phyloP scores from a whole-genome alignment of 2,113 vertebrate genomes.

The Prunella himalayana region DNA sequence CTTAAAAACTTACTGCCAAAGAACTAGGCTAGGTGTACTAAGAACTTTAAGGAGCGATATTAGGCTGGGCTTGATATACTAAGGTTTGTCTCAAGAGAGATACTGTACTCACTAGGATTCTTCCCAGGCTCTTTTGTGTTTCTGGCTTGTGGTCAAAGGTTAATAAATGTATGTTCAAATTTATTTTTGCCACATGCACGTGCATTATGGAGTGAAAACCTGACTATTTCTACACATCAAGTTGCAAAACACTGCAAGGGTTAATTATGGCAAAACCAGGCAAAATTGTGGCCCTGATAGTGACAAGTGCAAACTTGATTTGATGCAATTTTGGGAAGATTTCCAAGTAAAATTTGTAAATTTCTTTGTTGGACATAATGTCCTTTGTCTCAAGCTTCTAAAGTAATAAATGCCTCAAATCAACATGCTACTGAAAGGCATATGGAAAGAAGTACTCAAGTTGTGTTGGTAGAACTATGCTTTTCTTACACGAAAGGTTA shows the following conservation, averaged over 20 bases:
- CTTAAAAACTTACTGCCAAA: neutral
- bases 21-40: neutral
- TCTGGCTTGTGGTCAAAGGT: neutral
- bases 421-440: neutral
- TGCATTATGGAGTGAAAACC: neutral
- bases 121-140: neutral
- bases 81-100: neutral
- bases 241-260: neutral
- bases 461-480: neutral
- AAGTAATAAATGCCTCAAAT: neutral
- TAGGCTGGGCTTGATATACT: neutral
- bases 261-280: neutral
- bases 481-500: neutral
- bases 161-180: neutral
- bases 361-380: neutral
- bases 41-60: neutral
- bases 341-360: neutral
- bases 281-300: neutral
- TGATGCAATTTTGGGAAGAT: neutral
- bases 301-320: neutral
- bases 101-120: neutral
- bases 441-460: neutral
- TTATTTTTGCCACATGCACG: accelerated
- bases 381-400: neutral
- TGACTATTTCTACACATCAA: neutral